Evolutionary conservation across 2,113 vertebrate genomes (phyloP).

Genomic region (Geococcyx californianus): DNA sequence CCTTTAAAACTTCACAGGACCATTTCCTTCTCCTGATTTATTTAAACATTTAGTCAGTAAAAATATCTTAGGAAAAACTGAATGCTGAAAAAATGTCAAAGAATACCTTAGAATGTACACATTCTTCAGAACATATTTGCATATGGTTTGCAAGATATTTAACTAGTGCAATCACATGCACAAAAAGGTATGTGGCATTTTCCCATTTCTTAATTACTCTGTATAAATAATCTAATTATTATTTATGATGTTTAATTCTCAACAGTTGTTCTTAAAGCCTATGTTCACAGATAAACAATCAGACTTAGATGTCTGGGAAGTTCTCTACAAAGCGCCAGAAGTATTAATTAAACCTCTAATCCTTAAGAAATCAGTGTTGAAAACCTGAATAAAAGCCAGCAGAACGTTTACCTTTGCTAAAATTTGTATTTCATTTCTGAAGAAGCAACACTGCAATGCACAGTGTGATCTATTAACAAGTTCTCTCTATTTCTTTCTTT

Average conservation of each 20-base stretch:
- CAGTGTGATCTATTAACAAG: neutral
- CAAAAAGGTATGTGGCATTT: neutral
- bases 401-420: neutral
- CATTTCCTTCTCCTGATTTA: neutral
- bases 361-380: neutral
- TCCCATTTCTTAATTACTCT: conserved; percentile 16
- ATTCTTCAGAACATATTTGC: neutral
- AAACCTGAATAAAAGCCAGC: neutral
- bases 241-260: neutral
- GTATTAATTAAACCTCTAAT: conserved; percentile 3
- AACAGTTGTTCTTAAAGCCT: neutral
- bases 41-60: neutral
- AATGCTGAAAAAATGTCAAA: neutral
- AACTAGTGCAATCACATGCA: neutral
- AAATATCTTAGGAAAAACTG: neutral
- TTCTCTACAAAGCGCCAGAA: neutral
- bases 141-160: neutral
- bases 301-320: neutral
- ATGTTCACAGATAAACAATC: neutral
- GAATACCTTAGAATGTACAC: neutral
- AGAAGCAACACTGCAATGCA: neutral
- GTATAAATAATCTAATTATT: conserved; percentile 8
- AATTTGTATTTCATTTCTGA: neutral
- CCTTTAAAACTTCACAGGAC: neutral
- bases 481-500: neutral